These are phyloP conservation scores for Spilarctia lutea DNA, from an alignment of 2,888 invertebrate species.

Conservation along the genomic window DNA sequence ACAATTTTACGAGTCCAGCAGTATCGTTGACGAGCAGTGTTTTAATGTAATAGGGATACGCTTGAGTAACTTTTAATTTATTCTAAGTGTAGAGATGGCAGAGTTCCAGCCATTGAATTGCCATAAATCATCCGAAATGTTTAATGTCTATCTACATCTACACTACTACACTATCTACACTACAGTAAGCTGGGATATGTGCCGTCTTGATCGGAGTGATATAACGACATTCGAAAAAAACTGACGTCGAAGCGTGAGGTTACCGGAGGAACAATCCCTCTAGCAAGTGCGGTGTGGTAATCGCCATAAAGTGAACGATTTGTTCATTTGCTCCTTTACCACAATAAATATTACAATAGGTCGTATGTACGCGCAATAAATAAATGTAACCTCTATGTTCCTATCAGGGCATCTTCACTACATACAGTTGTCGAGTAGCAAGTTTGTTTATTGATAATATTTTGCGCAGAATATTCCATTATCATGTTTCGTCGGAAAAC, in stretches of 20 bases:
- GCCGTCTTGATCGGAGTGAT: no score
- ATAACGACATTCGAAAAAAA: no score
- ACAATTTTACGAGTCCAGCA: background rate
- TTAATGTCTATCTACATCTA: background rate
- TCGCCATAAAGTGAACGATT: no score
- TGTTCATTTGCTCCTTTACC: background rate
- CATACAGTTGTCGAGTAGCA: background rate
- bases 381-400: background rate
- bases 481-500: slow-evolving; percentile 53
- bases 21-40: background rate
- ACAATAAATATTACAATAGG: background rate
- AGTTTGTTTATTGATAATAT: background rate
- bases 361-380: background rate
- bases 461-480: slow-evolving; percentile 14
- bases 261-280: no score
- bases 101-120: background rate
- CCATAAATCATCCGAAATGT: background rate
- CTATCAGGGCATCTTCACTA: background rate
- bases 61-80: background rate
- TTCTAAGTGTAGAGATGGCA: background rate
- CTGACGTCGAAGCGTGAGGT: no score
- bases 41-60: background rate
- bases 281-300: background rate
- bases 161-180: no score
- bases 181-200: no score